These are phyloP conservation scores for Chrysoperla carnea DNA, from an alignment of 1,140 invertebrate genomes.

Conservation along the genomic window DNA sequence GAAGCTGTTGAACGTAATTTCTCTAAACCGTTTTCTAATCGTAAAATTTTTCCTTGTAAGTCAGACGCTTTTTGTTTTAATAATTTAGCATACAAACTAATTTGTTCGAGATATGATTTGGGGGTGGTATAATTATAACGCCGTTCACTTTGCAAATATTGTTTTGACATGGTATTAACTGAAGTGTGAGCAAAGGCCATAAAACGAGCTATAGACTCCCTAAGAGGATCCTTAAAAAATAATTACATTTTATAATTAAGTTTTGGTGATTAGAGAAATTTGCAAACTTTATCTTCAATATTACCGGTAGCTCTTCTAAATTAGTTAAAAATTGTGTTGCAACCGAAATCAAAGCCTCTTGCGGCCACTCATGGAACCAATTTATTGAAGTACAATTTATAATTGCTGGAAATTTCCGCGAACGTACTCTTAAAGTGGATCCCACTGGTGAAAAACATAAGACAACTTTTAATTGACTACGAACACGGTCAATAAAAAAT, in stretches of 20 bases:
- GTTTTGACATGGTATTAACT: constrained; percentile 75
- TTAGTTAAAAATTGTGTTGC: constrained; percentile 75
- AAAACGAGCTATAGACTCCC: constrained; percentile 70
- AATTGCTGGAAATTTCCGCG: constrained; percentile 87
- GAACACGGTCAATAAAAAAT: constrained; percentile 89
- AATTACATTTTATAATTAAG: no score
- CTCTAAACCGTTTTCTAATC: constrained; percentile 85
- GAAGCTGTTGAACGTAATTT: constrained; percentile 72
- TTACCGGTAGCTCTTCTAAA: constrained; percentile 58
- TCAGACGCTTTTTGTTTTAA: constrained; percentile 67
- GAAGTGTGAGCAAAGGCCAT: constrained; percentile 91
- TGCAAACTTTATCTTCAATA: not conserved
- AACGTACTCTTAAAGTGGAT: constrained; percentile 72
- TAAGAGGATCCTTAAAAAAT: constrained; percentile 33
- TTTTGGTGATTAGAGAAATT: no score
- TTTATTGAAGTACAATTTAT: constrained; percentile 90
- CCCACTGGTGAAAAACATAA: constrained; percentile 91
- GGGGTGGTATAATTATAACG: constrained; percentile 95
- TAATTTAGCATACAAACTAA: constrained; percentile 77
- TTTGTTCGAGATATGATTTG: constrained; percentile 92
- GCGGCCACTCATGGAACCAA: constrained; percentile 98
- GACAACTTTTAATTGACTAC: constrained; percentile 78
- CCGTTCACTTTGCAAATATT: constrained; percentile 74
- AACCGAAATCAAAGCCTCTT: constrained; percentile 86
- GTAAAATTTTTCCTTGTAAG: constrained; percentile 60